Conservation (phyloP, 2,888 invertebrate species). For the Caenorhabditis uteleia region DNA sequence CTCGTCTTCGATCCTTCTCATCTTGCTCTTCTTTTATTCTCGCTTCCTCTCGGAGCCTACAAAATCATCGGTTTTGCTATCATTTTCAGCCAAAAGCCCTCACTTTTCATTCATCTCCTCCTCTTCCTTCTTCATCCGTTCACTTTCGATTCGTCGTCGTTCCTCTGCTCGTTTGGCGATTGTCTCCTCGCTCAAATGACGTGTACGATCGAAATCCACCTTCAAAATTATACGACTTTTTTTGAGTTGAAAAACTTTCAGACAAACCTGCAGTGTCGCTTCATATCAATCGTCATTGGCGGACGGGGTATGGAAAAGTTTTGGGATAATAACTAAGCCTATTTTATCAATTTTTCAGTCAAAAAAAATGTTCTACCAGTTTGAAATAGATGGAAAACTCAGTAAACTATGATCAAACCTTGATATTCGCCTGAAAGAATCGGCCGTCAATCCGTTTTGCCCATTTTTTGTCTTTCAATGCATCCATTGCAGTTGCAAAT, state of each 20-base stretch:
- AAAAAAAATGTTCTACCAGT: too few species aligned
- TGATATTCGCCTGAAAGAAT: constrained; percentile 71
- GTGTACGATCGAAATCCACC: constrained; percentile 91
- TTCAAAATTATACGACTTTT: constrained; percentile 59
- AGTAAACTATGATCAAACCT: too few species aligned
- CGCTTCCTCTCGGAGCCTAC: constrained; percentile 39
- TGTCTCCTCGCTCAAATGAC: constrained; percentile 83
- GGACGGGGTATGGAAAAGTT: not conserved
- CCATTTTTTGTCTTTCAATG: constrained; percentile 85
- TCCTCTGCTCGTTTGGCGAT: constrained; percentile 40
- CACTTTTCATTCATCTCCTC: constrained; percentile 35
- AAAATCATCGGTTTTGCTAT: constrained; percentile 4
- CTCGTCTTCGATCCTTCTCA: constrained; percentile 41
- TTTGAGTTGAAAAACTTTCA: not conserved
- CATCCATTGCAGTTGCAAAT: constrained; percentile 92
- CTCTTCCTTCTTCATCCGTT: constrained; percentile 36
- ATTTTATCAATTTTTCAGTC: not conserved
- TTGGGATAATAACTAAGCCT: not conserved
- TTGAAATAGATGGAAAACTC: too few species aligned
- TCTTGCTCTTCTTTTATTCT: constrained; percentile 28
- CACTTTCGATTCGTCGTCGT: constrained; percentile 33
- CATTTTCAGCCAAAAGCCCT: not conserved
- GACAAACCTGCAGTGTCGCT: constrained; percentile 16
- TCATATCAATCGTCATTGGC: constrained; percentile 1
- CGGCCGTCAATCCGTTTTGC: constrained; percentile 75